These are phyloP conservation scores for Conops quadrifasciatus DNA, from an alignment of 2,888 invertebrate genomes.

Conservation along the genomic window DNA sequence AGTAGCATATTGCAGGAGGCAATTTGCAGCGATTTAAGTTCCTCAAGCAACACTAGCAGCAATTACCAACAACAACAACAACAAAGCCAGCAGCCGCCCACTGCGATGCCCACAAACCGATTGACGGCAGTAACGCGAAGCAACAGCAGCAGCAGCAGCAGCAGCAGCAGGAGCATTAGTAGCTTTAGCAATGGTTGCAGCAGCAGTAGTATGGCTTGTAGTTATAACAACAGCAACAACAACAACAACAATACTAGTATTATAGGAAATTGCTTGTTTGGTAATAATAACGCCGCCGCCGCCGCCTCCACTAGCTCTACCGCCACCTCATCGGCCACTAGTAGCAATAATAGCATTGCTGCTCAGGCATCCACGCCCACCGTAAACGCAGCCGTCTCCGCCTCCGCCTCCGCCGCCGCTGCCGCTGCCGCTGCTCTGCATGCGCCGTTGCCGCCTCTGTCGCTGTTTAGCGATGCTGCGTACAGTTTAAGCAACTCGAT, in stretches of 20 bases:
- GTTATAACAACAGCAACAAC: slow-evolving; percentile 49
- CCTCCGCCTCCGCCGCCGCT: not conserved
- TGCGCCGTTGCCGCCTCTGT: slow-evolving; percentile 1
- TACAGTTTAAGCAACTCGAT: slow-evolving; percentile 58
- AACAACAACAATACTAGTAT: slow-evolving; percentile 53
- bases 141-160: slow-evolving; percentile 15
- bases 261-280: slow-evolving; percentile 58
- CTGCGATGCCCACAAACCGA: not conserved
- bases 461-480: slow-evolving; percentile 13
- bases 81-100: not conserved
- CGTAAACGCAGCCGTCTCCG: slow-evolving; percentile 24
- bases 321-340: slow-evolving; percentile 41
- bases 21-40: slow-evolving; percentile 50
- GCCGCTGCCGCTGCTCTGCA: slow-evolving; percentile 5
- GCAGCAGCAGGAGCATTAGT: slow-evolving; percentile 8
- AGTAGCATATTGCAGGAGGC: slow-evolving; percentile 57
- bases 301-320: slow-evolving; percentile 44
- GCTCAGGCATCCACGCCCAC: slow-evolving; percentile 41
- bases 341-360: slow-evolving; percentile 42
- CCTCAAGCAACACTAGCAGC: slow-evolving; percentile 1
- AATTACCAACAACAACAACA: slow-evolving; percentile 1
- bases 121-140: not conserved
- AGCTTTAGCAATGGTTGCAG: not conserved
- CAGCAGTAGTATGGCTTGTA: slow-evolving; percentile 46
- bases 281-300: slow-evolving; percentile 44